phyloP scores from a whole-genome alignment of 1,140 invertebrate species.

The Macrotrachela quadricornifera region DNA sequence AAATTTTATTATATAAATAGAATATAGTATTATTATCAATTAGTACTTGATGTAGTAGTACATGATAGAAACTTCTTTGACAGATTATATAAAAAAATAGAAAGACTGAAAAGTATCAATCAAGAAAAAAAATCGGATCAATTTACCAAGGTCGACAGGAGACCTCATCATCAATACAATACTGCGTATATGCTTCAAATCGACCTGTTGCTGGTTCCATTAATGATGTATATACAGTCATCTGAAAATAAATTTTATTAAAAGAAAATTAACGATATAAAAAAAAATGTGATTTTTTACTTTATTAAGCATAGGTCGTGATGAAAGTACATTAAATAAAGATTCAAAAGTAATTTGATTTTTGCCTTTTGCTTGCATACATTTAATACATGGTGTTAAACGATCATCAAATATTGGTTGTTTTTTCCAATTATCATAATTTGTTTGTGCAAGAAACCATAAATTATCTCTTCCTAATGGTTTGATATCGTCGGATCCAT shows the following conservation, averaged over 20 bases:
- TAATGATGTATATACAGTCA: slow-evolving; percentile 34
- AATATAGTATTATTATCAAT: too few species aligned
- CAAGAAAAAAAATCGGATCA: too few species aligned
- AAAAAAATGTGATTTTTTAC: slow-evolving; percentile 15
- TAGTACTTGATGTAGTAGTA: too few species aligned
- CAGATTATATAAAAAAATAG: too few species aligned
- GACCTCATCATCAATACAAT: slow-evolving; percentile 16
- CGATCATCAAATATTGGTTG: slow-evolving; percentile 38
- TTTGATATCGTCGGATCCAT: slow-evolving; percentile 15
- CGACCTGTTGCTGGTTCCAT: slow-evolving; percentile 32
- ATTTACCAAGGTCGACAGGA: too few species aligned
- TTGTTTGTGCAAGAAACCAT: slow-evolving; percentile 40
- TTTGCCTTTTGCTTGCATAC: slow-evolving; percentile 21
- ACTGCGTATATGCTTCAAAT: slow-evolving; percentile 30
- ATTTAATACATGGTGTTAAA: slow-evolving; percentile 32
- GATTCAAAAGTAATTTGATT: slow-evolving; percentile 10
- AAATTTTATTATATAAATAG: too few species aligned
- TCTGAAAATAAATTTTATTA: slow-evolving; percentile 19
- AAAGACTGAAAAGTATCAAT: too few species aligned
- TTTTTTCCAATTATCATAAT: slow-evolving; percentile 39
- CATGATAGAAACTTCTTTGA: too few species aligned
- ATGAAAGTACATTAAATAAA: slow-evolving; percentile 35
- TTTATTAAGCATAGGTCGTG: slow-evolving; percentile 38
- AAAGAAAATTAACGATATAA: too few species aligned
- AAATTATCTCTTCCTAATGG: slow-evolving; percentile 12